A percentile compares a stretch with the other conserved stretches of the same genome.
Evolutionary conservation across 2,113 vertebrate genomes (phyloP).

Genomic region (rat (Rattus norvegicus)): GRCr8 NC_086026.1:111550501-111551000

Average conservation of each 20-base stretch:
- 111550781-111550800: background rate
- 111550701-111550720: background rate
- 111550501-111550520: constrained; percentile 57
- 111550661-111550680: background rate
- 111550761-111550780: background rate
- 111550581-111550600: background rate
- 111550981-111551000: constrained; percentile 27
- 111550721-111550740: background rate
- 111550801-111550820: background rate
- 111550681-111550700: background rate
- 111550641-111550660: accelerated
- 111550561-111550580: constrained; percentile 8
- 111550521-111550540: constrained; percentile 65
- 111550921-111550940: constrained; percentile 62
- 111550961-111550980: constrained; percentile 60
- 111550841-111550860: constrained; percentile 39
- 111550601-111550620: background rate
- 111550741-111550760: background rate
- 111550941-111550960: constrained; percentile 52
- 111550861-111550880: constrained; percentile 22
- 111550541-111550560: constrained; percentile 54
- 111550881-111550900: constrained; percentile 27
- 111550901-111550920: constrained; percentile 55
- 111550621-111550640: background rate
- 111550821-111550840: constrained; percentile 39